Evolutionary conservation across 2,113 vertebrate species (phyloP).

Genomic region (Semicossyphus pulcher): DNA sequence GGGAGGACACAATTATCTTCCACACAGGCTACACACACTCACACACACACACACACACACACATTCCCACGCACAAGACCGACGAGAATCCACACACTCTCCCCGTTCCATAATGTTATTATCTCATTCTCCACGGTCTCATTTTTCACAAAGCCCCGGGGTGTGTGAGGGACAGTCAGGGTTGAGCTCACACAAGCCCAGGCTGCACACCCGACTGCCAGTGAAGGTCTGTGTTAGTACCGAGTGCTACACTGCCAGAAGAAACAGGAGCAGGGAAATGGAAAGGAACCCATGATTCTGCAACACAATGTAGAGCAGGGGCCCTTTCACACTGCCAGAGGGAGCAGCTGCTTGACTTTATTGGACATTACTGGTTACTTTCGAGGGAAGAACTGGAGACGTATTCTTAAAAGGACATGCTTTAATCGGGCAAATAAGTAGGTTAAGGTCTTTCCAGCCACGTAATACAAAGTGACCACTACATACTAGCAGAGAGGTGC

Average conservation of each 20-base stretch:
- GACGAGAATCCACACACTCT: slow-evolving; percentile 46
- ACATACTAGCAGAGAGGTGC: background rate
- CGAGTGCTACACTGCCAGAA: slow-evolving; percentile 43
- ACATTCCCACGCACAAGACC: background rate
- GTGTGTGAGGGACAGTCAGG: slow-evolving; percentile 72
- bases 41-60: background rate
- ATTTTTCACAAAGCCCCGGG: slow-evolving; percentile 73
- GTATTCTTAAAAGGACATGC: slow-evolving; percentile 14
- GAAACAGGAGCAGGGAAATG: slow-evolving; percentile 29
- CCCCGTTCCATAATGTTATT: slow-evolving; percentile 67
- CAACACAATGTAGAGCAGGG: slow-evolving; percentile 34
- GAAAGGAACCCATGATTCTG: slow-evolving; percentile 33
- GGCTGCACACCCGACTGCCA: slow-evolving; percentile 59
- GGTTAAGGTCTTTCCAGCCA: background rate
- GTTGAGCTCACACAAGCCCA: slow-evolving; percentile 73
- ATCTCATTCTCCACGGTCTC: slow-evolving; percentile 76
- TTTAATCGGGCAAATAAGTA: slow-evolving; percentile 3
- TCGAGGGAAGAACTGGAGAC: slow-evolving; percentile 9
- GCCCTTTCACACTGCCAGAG: slow-evolving; percentile 19
- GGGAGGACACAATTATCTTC: slow-evolving; percentile 72
- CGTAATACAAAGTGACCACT: slow-evolving; percentile 3
- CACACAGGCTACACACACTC: slow-evolving; percentile 4
- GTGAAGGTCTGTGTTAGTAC: slow-evolving; percentile 62
- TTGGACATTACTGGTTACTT: slow-evolving; percentile 23
- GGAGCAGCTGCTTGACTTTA: slow-evolving; percentile 36